Conservation (phyloP, 2,797 vertebrate species). For the Discoglossus pictus region DNA sequence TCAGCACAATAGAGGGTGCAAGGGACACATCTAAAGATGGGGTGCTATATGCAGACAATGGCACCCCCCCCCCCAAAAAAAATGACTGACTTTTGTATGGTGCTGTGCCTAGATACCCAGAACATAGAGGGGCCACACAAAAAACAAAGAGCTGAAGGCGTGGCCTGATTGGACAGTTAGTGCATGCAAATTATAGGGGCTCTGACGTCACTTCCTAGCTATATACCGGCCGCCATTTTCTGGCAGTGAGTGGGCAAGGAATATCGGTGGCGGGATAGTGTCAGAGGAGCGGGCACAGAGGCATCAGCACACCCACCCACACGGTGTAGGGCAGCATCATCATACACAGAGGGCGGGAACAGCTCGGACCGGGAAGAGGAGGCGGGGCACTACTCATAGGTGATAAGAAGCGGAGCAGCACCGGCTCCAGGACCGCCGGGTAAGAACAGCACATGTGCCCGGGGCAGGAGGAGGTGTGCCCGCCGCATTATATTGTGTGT, state of each 20-base stretch:
- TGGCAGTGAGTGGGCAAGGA: conserved; percentile 58
- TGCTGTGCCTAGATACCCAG: background rate
- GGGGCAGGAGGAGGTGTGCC: no score
- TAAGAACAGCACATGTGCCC: conserved; percentile 28
- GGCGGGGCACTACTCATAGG: conserved; percentile 37
- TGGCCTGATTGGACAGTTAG: conserved; percentile 23
- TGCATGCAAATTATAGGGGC: conserved; percentile 80
- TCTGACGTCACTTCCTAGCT: conserved; percentile 84
- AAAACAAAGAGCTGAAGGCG: conserved; percentile 16
- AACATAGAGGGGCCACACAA: conserved; percentile 7
- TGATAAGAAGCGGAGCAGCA: conserved; percentile 55
- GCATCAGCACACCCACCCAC: conserved; percentile 31
- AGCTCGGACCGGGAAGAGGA: conserved; percentile 7
- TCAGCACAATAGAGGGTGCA: background rate
- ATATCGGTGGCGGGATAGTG: background rate
- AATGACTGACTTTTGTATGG: background rate
- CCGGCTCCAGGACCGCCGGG: conserved; percentile 48
- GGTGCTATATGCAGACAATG: background rate
- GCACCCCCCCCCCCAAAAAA: conserved; percentile 2
- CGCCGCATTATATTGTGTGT: no score
- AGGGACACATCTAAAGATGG: background rate
- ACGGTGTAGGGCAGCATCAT: conserved; percentile 5
- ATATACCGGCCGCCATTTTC: conserved; percentile 92
- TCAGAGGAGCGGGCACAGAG: background rate
- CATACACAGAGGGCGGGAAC: background rate